phyloP scores from a whole-genome alignment of 2,888 invertebrate species.

The Acanthosepion pharaonis region DNA sequence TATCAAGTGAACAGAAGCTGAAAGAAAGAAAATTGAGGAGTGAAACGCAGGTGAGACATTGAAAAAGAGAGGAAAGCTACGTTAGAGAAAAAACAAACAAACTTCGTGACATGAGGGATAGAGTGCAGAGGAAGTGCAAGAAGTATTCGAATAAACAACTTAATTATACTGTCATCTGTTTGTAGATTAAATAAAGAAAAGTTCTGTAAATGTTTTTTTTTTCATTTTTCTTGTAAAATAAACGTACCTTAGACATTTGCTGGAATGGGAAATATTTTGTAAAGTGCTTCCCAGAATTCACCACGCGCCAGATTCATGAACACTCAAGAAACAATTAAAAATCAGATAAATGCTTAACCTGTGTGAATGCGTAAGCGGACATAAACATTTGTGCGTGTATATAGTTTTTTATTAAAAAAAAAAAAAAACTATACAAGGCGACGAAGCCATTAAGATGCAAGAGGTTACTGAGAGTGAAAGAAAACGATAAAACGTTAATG shows the following conservation, averaged over 20 bases:
- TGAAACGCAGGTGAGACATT: neutral
- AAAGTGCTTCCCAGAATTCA: neutral
- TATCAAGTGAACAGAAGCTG: conserved; percentile 74
- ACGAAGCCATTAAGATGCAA: too few relatives aligned
- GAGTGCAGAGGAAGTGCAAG: too few relatives aligned
- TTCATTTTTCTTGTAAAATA: neutral
- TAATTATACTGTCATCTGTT: neutral
- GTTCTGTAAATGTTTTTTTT: neutral
- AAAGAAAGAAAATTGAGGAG: conserved; percentile 45
- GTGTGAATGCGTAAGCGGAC: neutral
- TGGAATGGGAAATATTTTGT: neutral
- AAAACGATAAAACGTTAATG: too few relatives aligned
- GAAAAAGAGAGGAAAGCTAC: neutral
- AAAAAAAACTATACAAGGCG: too few relatives aligned
- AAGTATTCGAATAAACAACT: neutral
- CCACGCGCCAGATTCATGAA: neutral
- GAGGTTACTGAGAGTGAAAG: too few relatives aligned
- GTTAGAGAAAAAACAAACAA: neutral
- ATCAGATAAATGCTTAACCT: neutral
- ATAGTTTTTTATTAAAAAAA: neutral
- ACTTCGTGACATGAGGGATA: neutral
- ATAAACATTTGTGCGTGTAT: neutral
- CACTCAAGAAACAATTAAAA: neutral
- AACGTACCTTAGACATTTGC: neutral
- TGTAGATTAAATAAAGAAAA: neutral